Base-by-base conservation (phyloP, 2,888 invertebrate genomes). In the Zaprionus obscuricornis region DNA sequence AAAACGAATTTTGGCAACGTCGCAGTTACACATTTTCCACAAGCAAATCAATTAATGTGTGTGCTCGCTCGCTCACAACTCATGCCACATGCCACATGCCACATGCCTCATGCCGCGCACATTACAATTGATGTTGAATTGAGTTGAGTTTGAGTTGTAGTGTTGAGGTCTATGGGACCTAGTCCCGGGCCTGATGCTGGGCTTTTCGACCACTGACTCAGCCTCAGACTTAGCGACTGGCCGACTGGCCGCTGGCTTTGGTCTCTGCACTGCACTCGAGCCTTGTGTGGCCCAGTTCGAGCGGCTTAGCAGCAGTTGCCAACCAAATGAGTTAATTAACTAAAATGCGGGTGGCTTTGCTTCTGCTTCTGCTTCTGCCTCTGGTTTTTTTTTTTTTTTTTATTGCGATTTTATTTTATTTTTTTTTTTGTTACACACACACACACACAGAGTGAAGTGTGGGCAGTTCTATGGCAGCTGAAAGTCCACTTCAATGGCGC, bases 251-350 rank as follows among this genome's bases (percentile, higher is more conserved):
- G n/a, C n/a, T n/a, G n/a, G n/a, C n/a, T n/a, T n/a, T n/a, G n/a
- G n/a, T n/a, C n/a, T n/a, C n/a, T n/a, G n/a, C n/a, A n/a, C 33
- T 36, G 33, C 20, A 22, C 64, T 50, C 27, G 50, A 40, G 34
- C 33, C 50, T 63, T 58, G 65, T 62, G 73, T 75, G 75, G 75
- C 76, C 67, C 76, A 75, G 64, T 74, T 74, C 72, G 65, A 72
- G 59, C 57, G 67, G 82, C 74, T 74, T 77, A 67, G 78, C 84
- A 72, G 77, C 72, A 76, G 78, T 77, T 77, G 85, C 78, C 84
- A 85, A 87, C 85, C 87, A 88, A 89, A 89, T 88, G 88, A 89
- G 89, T 89, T 89, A 89, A 89, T 89, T 89, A 89, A 89, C 89
- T 89, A 89, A 89, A 89, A 89, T 89, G 89, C 89, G 89, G 89